Evolutionary conservation across 2,888 invertebrate species (phyloP), one percentile per base, ranked within the genome.

Genomic region (Rosalia funebris): DNA sequence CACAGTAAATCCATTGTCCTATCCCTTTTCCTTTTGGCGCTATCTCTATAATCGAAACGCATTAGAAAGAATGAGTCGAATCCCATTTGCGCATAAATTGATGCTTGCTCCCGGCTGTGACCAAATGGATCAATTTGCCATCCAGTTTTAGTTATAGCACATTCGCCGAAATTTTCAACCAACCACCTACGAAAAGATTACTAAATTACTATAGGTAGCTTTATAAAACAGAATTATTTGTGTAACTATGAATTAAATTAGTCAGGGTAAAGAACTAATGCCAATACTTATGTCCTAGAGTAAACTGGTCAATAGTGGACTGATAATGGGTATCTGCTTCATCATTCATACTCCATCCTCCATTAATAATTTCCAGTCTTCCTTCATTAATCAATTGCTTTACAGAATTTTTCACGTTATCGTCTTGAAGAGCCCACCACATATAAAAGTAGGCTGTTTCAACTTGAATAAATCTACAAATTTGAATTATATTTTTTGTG

Each of bases 61-160:
- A 85, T 89, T 68, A 91, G 84, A 72, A 91, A 90, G 0, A 91
- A 73, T 1, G 89, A 90, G 73, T 92, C 91, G 72, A 87, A 89
- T 0, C 89, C 89, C 85, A 90, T 62, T 77, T 88, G 88, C 0
- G 91, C 86, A 11, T 91, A 86, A 0, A 91, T 76, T 0, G 89
- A 89, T 0, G 94, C 93, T 81, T 91, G 90, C 79, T 94, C 94
- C 1, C 91, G 81, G 0, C 93, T 91, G 73, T 93, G 93, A 0
- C 93, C 92, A 73, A 92, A 93, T 0, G 92, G 91, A 75, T 93
- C 93, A 37, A 89, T 89, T 72, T 89, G 92, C 92, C 92, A 92
- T 0, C 87, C 91, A 2, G 89, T 85, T 34, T 83, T 84, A 0
- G 93, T 91, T 1, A 86, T 79, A 0, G 86, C 92, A 74, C 91